Conservation (phyloP, 2,797 vertebrate genomes). For the Rhincodon typus region DNA sequence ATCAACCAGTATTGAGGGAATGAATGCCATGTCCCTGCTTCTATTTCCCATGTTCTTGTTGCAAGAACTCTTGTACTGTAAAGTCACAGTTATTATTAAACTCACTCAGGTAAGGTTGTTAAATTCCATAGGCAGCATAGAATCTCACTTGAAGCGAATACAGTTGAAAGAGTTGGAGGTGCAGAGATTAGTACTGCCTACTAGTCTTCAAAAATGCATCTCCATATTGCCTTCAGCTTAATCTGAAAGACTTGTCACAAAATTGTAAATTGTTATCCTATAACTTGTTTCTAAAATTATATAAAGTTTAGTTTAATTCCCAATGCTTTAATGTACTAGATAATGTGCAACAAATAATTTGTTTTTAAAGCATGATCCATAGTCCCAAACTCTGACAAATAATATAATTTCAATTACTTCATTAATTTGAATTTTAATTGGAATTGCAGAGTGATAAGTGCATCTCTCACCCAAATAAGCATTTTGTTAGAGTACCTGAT, state of each 20-base stretch:
- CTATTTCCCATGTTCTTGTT: no score
- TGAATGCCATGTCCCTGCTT: no score
- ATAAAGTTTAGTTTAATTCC: not conserved
- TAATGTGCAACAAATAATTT: not conserved
- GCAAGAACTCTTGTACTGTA: not conserved
- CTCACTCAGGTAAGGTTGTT: not conserved
- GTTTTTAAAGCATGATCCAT: not conserved
- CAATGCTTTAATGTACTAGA: not conserved
- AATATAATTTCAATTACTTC: not conserved
- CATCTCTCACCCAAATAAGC: not conserved
- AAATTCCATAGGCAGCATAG: not conserved
- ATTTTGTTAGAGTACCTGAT: not conserved
- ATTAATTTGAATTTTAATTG: slow-evolving; percentile 4
- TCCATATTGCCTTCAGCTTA: not conserved
- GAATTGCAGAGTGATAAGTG: not conserved
- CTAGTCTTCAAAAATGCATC: not conserved
- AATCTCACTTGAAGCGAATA: not conserved
- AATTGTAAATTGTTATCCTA: not conserved
- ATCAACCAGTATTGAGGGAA: no score
- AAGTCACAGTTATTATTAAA: not conserved
- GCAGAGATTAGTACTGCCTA: not conserved
- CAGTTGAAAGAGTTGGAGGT: not conserved
- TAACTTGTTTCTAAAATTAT: not conserved
- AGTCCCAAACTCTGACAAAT: not conserved
- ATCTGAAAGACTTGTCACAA: not conserved